phyloP scores from a whole-genome alignment of 2,888 invertebrate species.

The Hartigia nigra region DNA sequence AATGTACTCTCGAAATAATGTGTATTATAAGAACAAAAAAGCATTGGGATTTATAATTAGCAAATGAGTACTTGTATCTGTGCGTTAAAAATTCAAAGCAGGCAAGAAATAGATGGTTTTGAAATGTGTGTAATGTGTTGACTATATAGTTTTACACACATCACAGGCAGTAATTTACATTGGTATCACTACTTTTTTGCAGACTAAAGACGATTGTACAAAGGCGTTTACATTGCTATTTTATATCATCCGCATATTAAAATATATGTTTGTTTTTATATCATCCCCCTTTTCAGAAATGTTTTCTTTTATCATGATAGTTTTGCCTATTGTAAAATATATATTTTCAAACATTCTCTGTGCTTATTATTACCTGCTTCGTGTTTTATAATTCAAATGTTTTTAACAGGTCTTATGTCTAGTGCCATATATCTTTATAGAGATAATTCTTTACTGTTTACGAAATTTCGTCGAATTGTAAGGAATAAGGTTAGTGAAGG shows the following conservation, averaged over 20 bases:
- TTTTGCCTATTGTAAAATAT: constrained; percentile 27
- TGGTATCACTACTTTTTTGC: constrained; percentile 35
- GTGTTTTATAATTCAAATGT: background rate
- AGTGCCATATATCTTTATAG: background rate
- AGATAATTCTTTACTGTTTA: background rate
- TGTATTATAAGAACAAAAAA: constrained; percentile 37
- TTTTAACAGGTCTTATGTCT: background rate
- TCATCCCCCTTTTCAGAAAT: constrained; percentile 20
- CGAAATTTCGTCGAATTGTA: background rate
- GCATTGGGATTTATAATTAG: constrained; percentile 37
- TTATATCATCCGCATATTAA: constrained; percentile 36
- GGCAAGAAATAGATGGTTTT: constrained; percentile 7
- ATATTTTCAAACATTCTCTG: constrained; percentile 21
- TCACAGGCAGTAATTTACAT: constrained; percentile 23
- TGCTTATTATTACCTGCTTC: background rate
- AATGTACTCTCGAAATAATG: constrained; percentile 42
- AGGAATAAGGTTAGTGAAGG: background rate
- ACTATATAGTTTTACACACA: constrained; percentile 17
- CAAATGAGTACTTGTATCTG: constrained; percentile 17
- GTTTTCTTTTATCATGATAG: constrained; percentile 24
- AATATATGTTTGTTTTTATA: constrained; percentile 29
- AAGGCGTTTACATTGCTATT: constrained; percentile 41
- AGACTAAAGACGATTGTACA: constrained; percentile 38
- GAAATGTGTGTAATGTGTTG: constrained; percentile 19
- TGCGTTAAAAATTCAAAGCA: constrained; percentile 5